Conservation (phyloP, 2,797 vertebrate genomes). For the Alfaro cultratus region DNA sequence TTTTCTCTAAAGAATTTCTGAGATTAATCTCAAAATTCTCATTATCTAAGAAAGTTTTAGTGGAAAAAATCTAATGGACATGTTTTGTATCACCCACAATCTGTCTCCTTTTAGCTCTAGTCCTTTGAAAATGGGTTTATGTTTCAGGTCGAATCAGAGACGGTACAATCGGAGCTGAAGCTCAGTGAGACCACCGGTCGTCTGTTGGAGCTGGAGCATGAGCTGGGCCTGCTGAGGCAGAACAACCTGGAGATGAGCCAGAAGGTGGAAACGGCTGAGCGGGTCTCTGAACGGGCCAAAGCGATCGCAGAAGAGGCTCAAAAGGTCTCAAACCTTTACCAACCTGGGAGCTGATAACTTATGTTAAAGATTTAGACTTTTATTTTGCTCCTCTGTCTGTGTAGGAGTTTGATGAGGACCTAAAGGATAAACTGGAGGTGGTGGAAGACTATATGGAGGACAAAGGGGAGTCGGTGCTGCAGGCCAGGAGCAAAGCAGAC, state of each 20-base stretch:
- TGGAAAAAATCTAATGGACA: too few relatives aligned
- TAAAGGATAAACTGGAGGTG: conserved; percentile 82
- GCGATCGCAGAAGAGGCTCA: conserved; percentile 82
- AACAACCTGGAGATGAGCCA: conserved; percentile 79
- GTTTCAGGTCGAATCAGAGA: conserved; percentile 90
- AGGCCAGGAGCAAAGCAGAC: conserved; percentile 86
- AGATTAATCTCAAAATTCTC: too few relatives aligned
- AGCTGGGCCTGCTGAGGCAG: conserved; percentile 83
- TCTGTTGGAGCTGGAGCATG: conserved; percentile 85
- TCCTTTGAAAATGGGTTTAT: conserved; percentile 2
- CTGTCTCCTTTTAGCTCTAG: background rate
- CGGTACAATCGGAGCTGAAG: conserved; percentile 86
- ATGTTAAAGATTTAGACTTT: background rate
- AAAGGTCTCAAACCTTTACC: conserved; percentile 74
- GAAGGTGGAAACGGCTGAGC: conserved; percentile 72
- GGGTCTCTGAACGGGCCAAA: conserved; percentile 66
- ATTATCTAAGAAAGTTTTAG: too few relatives aligned
- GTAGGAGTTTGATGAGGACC: conserved; percentile 85
- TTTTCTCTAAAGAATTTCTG: too few relatives aligned
- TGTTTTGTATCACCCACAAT: too few relatives aligned
- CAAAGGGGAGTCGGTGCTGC: conserved; percentile 84
- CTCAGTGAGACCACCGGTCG: conserved; percentile 86
- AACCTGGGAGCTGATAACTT: too few relatives aligned
- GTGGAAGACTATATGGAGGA: conserved; percentile 84
- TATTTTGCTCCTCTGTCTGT: background rate